phyloP scores from a whole-genome alignment of 2,888 invertebrate genomes.

The Oscheius sp. region DNA sequence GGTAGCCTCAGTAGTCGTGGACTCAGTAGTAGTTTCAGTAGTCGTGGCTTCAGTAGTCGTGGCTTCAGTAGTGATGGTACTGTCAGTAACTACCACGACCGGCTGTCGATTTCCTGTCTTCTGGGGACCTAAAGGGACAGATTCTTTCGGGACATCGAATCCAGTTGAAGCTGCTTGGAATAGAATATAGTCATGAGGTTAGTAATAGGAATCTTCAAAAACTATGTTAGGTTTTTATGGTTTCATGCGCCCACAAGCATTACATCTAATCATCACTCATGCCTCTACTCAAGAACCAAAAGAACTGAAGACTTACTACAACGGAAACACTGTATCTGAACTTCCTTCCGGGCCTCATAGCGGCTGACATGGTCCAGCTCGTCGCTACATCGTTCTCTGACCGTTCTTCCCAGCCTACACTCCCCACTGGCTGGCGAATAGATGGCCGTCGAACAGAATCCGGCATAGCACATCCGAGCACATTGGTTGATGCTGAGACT shows the following conservation, averaged over 20 bases:
- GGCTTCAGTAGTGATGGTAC: constrained; percentile 19
- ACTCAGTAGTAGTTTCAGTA: constrained; percentile 24
- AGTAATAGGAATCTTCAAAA: too few relatives aligned
- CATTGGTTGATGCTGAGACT: constrained; percentile 66
- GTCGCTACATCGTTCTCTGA: constrained; percentile 46
- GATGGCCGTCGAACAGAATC: constrained; percentile 65
- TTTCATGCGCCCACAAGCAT: constrained; percentile 29
- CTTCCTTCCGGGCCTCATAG: constrained; percentile 49
- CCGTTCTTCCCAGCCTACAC: constrained; percentile 54
- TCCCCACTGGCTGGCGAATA: constrained; percentile 58
- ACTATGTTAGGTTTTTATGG: neutral
- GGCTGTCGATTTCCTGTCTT: constrained; percentile 1
- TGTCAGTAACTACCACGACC: neutral
- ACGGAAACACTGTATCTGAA: constrained; percentile 67
- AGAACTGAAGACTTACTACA: constrained; percentile 59
- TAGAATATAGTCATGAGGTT: too few relatives aligned
- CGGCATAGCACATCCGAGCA: constrained; percentile 69
- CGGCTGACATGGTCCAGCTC: constrained; percentile 41
- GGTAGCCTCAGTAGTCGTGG: neutral
- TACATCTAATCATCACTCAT: neutral
- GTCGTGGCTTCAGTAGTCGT: constrained; percentile 18
- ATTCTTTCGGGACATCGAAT: neutral
- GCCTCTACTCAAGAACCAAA: constrained; percentile 1
- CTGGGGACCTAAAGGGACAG: constrained; percentile 25
- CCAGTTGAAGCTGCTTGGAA: too few relatives aligned